Conservation (phyloP, 2,113 vertebrate species). For the Apteryx owenii region DNA sequence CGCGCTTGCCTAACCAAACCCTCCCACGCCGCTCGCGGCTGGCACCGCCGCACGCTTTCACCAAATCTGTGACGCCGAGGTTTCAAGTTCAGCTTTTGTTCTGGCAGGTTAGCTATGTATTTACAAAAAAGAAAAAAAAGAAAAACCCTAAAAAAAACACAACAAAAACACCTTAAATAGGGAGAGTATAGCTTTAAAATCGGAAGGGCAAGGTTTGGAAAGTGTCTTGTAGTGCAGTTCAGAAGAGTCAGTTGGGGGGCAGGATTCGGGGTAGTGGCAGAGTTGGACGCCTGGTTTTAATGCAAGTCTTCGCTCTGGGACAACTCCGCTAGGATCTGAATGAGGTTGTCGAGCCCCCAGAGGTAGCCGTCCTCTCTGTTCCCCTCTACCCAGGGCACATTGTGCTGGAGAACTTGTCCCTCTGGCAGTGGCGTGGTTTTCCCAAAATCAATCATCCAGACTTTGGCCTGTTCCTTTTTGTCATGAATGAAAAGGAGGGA, state of each 20-base stretch:
- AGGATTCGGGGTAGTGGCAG: slow-evolving; percentile 28
- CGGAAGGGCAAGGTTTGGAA: slow-evolving; percentile 35
- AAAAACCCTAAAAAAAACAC: slow-evolving; percentile 36
- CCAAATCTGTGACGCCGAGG: neutral
- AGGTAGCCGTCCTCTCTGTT: slow-evolving; percentile 98
- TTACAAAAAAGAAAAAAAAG: slow-evolving; percentile 19
- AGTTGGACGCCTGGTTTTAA: slow-evolving; percentile 1
- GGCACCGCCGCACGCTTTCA: rapidly evolving
- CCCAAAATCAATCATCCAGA: slow-evolving; percentile 99
- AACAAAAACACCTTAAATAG: slow-evolving; percentile 56
- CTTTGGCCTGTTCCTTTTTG: slow-evolving; percentile 91
- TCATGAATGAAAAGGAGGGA: slow-evolving; percentile 97
- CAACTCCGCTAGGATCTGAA: slow-evolving; percentile 90
- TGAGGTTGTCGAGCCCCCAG: slow-evolving; percentile 91
- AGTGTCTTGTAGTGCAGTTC: slow-evolving; percentile 80
- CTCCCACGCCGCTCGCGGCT: rapidly evolving
- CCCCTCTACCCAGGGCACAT: slow-evolving; percentile 89
- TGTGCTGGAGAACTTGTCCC: slow-evolving; percentile 89
- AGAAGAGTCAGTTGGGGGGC: slow-evolving; percentile 64
- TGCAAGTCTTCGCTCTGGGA: slow-evolving; percentile 60
- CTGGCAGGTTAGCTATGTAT: slow-evolving; percentile 47
- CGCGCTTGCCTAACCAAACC: neutral
- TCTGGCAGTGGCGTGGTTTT: slow-evolving; percentile 93
- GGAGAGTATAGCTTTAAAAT: slow-evolving; percentile 39
- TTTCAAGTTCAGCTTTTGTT: slow-evolving; percentile 58